Base-by-base conservation (phyloP, 2,797 vertebrate genomes). In the Sphenopsis melanotis region DNA sequence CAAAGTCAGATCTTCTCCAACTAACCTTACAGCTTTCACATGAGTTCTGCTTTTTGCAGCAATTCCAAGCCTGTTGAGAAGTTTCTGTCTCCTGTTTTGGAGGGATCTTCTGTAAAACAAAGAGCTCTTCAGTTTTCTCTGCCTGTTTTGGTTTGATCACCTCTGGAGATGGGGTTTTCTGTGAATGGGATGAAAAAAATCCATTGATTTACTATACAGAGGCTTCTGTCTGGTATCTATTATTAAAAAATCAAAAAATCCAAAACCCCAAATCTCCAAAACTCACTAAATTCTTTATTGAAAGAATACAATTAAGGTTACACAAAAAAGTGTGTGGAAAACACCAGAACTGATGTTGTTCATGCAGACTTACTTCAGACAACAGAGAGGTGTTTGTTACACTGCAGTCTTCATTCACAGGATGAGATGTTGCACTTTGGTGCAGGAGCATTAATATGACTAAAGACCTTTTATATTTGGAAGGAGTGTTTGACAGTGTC, bases 401-500 rank as follows among this genome's bases (percentile, higher is more conserved):
- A 6, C 44, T 39, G 29, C 60, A 52, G 34, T 36, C 68, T 83
- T 77, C 27, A 17, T 89, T 41, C 34, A 22, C 12, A 3, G 4
- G 30, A 32, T 57, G 65, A 81, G 37, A 71, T 53, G 27, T 69
- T 72, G 7, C 37, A 32, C 24, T 59, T 49, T 3, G 3, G 16
- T 76, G 60, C 71, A 89, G n/a, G 6, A 85, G 24, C 15, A 53
- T 87, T 88, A 79, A 34, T 47, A 20, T 47, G 42, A 42, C 29
- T 89, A 36, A 76, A 89, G 22, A 34, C 18, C 19, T 89, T 79
- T 85, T 63, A 15, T 66, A 12, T 11, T 44, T 74, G 47, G 75
- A 78, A 61, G 41, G 34, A 80, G 49, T 13, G 11, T 0, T 0
- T 1, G 10, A 34, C 39, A 59, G 20, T 17, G 23, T 8, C 59